Percentiles rank a stretch among this genome's conserved stretches.
Conservation (phyloP, 2,113 vertebrate genomes). For the Noctilio leporinus region DNA sequence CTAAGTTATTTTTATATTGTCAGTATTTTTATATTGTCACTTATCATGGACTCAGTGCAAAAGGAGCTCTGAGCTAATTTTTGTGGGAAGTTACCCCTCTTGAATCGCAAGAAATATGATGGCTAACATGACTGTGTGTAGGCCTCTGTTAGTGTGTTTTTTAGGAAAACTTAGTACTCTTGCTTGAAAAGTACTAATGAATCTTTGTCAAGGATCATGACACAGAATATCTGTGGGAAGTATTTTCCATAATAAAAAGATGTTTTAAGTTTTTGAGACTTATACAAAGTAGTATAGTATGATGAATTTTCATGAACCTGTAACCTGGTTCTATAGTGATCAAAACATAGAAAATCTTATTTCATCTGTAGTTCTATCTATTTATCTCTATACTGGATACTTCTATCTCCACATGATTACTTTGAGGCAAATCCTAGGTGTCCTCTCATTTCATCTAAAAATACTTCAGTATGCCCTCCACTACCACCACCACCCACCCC, state of each 20-base stretch:
- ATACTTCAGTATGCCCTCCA: neutral
- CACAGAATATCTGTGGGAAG: neutral
- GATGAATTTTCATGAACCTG: neutral
- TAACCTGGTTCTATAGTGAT: neutral
- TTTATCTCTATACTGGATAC: neutral
- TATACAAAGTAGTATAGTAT: neutral
- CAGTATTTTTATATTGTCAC: neutral
- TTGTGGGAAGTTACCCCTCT: neutral
- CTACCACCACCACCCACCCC: too few species aligned
- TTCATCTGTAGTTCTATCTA: neutral
- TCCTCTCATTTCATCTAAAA: conserved; percentile 1
- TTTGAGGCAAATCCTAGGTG: neutral
- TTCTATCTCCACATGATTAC: neutral
- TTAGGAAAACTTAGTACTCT: neutral
- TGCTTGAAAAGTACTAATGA: neutral
- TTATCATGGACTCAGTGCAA: neutral
- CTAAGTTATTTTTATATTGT: conserved; percentile 12
- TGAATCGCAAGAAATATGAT: neutral
- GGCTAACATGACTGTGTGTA: neutral
- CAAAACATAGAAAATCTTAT: neutral
- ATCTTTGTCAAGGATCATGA: neutral
- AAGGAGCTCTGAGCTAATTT: neutral
- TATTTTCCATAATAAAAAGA: neutral
- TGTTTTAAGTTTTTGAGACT: neutral
- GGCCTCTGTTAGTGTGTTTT: neutral